Evolutionary conservation across 2,797 vertebrate species (phyloP).

Genomic region (Sarcophilus harrisii): DNA sequence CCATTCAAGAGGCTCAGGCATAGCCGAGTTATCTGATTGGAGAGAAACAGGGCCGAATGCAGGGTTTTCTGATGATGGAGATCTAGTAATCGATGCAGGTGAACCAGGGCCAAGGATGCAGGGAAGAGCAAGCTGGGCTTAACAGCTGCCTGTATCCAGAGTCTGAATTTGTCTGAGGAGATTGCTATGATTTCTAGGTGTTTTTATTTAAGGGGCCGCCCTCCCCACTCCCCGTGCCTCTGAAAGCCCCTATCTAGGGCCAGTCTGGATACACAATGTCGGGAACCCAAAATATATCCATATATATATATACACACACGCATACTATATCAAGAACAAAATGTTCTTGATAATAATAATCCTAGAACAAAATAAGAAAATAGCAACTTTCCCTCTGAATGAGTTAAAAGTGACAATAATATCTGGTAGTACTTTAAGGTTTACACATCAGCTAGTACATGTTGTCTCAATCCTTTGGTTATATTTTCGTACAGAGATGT

Average conservation of each 20-base stretch:
- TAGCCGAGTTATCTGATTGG: not conserved
- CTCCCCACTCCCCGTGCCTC: not conserved
- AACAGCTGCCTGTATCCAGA: too few relatives aligned
- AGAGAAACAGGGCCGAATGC: not conserved
- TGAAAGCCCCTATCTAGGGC: not conserved
- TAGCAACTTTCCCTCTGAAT: not conserved
- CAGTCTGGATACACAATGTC: not conserved
- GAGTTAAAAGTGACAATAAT: not conserved
- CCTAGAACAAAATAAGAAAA: not conserved
- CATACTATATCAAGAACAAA: too few relatives aligned
- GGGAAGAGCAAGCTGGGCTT: not conserved
- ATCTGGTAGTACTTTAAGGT: not conserved
- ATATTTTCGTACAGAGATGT: not conserved
- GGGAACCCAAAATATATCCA: not conserved
- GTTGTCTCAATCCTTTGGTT: not conserved
- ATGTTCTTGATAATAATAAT: not conserved
- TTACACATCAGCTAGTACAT: not conserved
- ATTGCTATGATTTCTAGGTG: too few relatives aligned
- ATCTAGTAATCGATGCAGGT: not conserved
- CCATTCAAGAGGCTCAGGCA: not conserved
- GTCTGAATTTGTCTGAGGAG: too few relatives aligned
- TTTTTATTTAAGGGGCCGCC: not conserved
- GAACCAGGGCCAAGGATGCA: not conserved
- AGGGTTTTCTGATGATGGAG: constrained; percentile 1
- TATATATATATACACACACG: too few relatives aligned